Evolutionary conservation across 1,140 invertebrate species (phyloP), one percentile per base, ranked within the genome.

Genomic region (Brachionus rubens): DNA sequence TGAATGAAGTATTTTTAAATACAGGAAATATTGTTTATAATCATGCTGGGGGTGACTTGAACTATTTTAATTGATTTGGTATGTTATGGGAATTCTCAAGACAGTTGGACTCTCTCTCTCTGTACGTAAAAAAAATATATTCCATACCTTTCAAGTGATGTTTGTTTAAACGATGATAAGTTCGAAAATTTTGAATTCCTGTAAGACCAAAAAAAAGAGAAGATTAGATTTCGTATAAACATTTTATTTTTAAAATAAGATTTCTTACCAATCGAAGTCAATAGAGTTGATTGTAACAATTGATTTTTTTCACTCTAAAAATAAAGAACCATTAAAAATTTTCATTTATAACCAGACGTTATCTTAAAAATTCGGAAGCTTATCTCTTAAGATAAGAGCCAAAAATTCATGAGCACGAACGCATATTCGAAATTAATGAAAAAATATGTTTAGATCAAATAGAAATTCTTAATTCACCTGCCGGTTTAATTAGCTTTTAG

Each of bases 151-250:
- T 2, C 36, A 59, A 59, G 54, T 59, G 54, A 59, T 59, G 54
- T 59, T 59, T 59, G 19, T 59, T 59, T 33, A 59, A 59, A 10
- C 33, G 28, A 36, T 16, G 54, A 59, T 59, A 59, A 59, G 54
- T 59, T 36, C 54, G 54, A 59, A 59, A 59, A 36, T 28, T 59
- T 19, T 59, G 54, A 59, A 59, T 59, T 59, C 54, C 54, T 59
- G 54, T 16, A 36, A 59, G n/a, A n/a, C n/a, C n/a, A 9, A 19
- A 36, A n/a, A 36, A 19, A 33, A 26, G 36, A 36, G 19, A 36
- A 33, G 19, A 36, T 59, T 6, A 59, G 16, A 59, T 30, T 59
- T 36, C 30, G 14, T 9, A n/a, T 36, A 28, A 30, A 26, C 30
- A 16, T 33, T 36, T 33, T 16, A 19, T 59, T 9, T 54, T 19